phyloP scores from a whole-genome alignment of 1,140 invertebrate genomes.

The Reticulitermes speratus region DNA sequence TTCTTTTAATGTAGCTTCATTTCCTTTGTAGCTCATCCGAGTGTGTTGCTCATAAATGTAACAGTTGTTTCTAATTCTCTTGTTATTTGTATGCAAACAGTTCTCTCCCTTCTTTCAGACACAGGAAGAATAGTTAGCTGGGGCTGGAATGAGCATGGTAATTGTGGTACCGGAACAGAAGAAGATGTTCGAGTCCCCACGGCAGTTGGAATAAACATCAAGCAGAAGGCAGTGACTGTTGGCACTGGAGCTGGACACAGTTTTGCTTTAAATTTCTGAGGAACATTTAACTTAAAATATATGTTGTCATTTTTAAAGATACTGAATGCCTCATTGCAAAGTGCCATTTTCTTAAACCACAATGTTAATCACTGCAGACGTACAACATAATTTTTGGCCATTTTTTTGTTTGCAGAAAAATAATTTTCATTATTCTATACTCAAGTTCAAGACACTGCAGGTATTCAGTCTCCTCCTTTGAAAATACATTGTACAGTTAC shows the following conservation, averaged over 20 bases:
- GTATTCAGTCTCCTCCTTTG: too few species aligned
- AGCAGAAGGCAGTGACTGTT: conserved; percentile 44
- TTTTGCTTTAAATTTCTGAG: conserved; percentile 52
- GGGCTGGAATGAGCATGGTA: conserved; percentile 92
- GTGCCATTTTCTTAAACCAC: too few species aligned
- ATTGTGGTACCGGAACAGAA: conserved; percentile 71
- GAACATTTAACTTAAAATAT: not conserved
- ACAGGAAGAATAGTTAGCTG: conserved; percentile 67
- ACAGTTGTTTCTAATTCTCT: not conserved
- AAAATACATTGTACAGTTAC: too few species aligned
- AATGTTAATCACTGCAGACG: too few species aligned
- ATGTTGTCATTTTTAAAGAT: too few species aligned
- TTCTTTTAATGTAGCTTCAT: too few species aligned
- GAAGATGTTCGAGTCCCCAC: conserved; percentile 57
- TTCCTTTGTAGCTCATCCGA: too few species aligned
- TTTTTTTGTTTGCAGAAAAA: too few species aligned
- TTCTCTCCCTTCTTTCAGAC: conserved; percentile 48
- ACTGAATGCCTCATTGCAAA: too few species aligned
- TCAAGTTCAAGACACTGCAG: too few species aligned
- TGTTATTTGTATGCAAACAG: not conserved
- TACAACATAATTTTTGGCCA: too few species aligned
- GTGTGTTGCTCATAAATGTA: not conserved
- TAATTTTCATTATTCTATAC: too few species aligned
- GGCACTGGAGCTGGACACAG: conserved; percentile 57
- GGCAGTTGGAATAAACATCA: conserved; percentile 43